phyloP scores from a whole-genome alignment of 2,888 invertebrate species.

The Pollenia labialis region DNA sequence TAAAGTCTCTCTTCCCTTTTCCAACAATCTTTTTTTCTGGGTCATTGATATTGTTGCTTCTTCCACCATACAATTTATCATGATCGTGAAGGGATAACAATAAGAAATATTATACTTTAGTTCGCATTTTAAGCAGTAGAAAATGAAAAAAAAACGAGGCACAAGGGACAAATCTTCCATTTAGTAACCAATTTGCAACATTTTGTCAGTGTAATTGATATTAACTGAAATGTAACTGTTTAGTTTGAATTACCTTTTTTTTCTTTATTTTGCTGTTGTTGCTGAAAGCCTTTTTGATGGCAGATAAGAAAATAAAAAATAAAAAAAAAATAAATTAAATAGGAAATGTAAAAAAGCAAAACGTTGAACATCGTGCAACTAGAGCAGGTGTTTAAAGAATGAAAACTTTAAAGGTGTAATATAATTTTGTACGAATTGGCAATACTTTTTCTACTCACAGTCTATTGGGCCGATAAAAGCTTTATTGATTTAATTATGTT shows the following conservation, averaged over 20 bases:
- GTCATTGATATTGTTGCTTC: conserved; percentile 32
- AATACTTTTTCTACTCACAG: no score
- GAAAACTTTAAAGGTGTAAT: no score
- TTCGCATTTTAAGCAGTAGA: conserved; percentile 46
- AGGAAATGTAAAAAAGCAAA: conserved; percentile 41
- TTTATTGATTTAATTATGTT: no score
- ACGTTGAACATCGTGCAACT: conserved; percentile 19
- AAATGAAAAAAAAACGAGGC: background rate
- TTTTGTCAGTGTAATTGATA: conserved; percentile 70
- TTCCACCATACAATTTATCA: conserved; percentile 49
- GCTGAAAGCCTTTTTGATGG: conserved; percentile 46
- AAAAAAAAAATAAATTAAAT: conserved; percentile 24
- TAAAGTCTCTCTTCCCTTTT: background rate
- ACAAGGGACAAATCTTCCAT: conserved; percentile 51
- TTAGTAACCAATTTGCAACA: conserved; percentile 64
- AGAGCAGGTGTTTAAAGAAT: conserved; percentile 13
- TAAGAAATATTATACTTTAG: conserved; percentile 59
- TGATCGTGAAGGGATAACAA: conserved; percentile 62
- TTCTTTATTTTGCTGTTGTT: conserved; percentile 2
- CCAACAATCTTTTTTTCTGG: background rate
- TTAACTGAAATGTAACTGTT: conserved; percentile 57
- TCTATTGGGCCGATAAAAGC: no score
- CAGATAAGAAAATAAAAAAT: conserved; percentile 48
- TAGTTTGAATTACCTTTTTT: conserved; percentile 34
- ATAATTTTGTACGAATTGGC: background rate